phyloP scores from a whole-genome alignment of 2,888 invertebrate species.

The Eledona agricola region DNA sequence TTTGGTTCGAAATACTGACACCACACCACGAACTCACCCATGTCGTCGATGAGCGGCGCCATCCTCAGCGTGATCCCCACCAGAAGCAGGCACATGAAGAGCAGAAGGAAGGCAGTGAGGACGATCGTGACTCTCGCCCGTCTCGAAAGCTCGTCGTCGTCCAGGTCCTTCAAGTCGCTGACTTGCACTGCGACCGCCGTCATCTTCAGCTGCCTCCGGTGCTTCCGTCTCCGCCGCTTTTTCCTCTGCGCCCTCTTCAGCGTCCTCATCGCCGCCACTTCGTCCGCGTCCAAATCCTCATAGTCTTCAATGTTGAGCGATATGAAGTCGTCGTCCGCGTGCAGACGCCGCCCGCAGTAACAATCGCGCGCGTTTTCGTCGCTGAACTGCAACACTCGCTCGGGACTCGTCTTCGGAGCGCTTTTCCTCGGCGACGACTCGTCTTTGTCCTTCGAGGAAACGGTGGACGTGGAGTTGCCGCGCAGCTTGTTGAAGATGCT shows the following conservation, averaged over 20 bases:
- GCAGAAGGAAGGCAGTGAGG: conserved; percentile 86
- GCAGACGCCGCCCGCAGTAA: conserved; percentile 50
- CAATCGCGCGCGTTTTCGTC: conserved; percentile 42
- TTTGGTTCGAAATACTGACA: too few relatives aligned
- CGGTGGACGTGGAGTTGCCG: conserved; percentile 40
- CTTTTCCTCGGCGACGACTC: conserved; percentile 14
- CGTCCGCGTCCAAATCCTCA: conserved; percentile 58
- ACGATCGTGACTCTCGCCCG: conserved; percentile 91
- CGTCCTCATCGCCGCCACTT: conserved; percentile 52
- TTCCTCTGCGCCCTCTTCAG: conserved; percentile 56
- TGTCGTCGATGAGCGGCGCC: conserved; percentile 95
- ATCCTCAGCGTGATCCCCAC: conserved; percentile 92
- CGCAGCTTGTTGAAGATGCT: conserved; percentile 55
- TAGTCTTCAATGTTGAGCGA: conserved; percentile 64
- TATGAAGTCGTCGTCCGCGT: conserved; percentile 65
- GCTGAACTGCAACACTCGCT: conserved; percentile 38
- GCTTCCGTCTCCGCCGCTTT: conserved; percentile 57
- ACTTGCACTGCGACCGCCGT: conserved; percentile 41
- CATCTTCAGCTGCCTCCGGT: conserved; percentile 49
- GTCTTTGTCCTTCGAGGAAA: conserved; percentile 34
- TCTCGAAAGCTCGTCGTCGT: conserved; percentile 84
- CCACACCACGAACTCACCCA: conserved; percentile 77
- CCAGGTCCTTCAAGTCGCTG: conserved; percentile 56
- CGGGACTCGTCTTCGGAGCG: conserved; percentile 32
- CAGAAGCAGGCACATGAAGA: conserved; percentile 87